Percentiles rank a stretch among this genome's conserved stretches.
phyloP scores from a whole-genome alignment of 2,797 vertebrate genomes.

The Podargus strigoides region DNA sequence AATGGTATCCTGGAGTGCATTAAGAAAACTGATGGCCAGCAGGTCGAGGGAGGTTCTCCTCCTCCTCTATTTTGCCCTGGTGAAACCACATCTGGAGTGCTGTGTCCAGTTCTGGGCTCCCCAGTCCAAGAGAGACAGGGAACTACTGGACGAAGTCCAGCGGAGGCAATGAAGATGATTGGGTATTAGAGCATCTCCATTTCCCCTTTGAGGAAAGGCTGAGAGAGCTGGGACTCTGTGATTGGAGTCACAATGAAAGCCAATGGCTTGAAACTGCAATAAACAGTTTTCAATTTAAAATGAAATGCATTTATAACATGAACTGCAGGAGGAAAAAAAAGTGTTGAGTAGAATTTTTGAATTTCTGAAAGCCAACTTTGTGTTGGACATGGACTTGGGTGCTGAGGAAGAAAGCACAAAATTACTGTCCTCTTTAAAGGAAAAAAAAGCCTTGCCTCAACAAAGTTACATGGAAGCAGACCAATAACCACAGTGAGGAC shows the following conservation, averaged over 20 bases:
- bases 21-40: no score
- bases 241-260: neutral
- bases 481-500: neutral
- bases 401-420: neutral
- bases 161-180: no score
- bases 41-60: no score
- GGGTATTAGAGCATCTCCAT: no score
- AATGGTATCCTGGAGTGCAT: no score
- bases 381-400: neutral
- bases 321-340: neutral
- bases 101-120: no score
- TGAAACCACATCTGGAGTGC: no score
- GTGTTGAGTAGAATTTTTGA: neutral
- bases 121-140: no score
- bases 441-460: neutral
- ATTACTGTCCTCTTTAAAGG: neutral
- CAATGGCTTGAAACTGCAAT: neutral
- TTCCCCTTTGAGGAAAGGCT: no score
- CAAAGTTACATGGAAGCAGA: neutral
- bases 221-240: no score
- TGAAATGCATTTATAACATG: neutral
- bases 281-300: neutral
- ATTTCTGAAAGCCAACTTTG: neutral
- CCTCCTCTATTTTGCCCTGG: no score
- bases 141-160: no score